Base-by-base conservation (phyloP, 2,888 invertebrate species). In the Zygogramma bicolorata region DNA sequence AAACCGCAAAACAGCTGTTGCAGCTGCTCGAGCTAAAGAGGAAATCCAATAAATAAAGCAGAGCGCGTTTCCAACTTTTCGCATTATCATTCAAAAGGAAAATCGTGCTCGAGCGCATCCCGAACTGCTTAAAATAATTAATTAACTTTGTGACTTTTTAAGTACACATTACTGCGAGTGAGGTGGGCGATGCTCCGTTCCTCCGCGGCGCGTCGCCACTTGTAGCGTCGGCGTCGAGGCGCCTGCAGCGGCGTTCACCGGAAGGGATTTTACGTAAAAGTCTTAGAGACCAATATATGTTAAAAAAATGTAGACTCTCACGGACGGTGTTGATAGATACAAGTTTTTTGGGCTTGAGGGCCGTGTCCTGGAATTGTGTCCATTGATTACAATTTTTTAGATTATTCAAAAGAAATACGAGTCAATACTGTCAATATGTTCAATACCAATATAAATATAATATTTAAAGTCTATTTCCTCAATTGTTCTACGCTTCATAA, bases 71-170 rank as follows among this genome's bases (percentile, higher is more conserved):
- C 67, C 67, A 81, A 81, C 80, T 81, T 82, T 81, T 79, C 79
- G 75, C 81, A 81, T 82, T 83, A 83, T 83, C 81, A 84, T 84
- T 84, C 84, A 84, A 81, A 73, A 83, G 82, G 81, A 81, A 83
- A 83, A 81, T 82, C 81, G 78, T 78, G 78, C 77, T 79, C 78
- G 72, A 77, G 79, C 80, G 73, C 78, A 79, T 80, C 80, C 77
- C 77, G 81, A 84, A 83, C 81, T 81, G 83, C 84, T 85, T 85
- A 84, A 84, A 84, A 84, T 85, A 86, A 85, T 86, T 86, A 86
- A 86, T 86, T 86, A 85, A 85, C 82, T 85, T 84, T 81, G 81
- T 76, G 81, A 82, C 82, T 84, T 85, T 84, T 84, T 84, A 83
- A 83, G 82, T 82, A 80, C 80, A 81, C 81, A 79, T 81, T 78